Conservation (phyloP, 2,113 vertebrate genomes). For the Todiramphus chloris region DNA sequence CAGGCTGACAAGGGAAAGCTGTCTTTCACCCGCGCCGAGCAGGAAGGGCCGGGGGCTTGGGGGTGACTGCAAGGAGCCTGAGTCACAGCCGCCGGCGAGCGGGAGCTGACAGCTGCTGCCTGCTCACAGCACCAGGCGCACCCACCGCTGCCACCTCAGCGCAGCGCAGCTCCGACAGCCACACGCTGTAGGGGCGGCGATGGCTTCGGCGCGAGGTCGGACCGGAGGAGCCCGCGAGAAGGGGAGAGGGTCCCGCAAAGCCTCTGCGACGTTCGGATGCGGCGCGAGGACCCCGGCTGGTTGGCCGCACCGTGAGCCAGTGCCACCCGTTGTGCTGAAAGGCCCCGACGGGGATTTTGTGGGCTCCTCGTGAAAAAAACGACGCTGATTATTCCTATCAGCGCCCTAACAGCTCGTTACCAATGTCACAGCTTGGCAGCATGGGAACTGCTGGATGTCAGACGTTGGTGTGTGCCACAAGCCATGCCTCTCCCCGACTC, state of each 20-base stretch:
- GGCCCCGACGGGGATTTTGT: not conserved
- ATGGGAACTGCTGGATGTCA: accelerated
- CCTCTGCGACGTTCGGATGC: accelerated
- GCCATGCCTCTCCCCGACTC: not conserved
- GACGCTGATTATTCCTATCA: not conserved
- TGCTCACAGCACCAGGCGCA: not conserved
- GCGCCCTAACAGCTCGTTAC: not conserved
- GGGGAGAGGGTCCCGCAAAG: not conserved
- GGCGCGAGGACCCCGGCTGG: no score
- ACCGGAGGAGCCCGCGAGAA: accelerated
- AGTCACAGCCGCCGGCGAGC: not conserved
- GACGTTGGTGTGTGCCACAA: accelerated
- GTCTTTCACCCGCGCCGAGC: not conserved
- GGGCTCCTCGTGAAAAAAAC: not conserved
- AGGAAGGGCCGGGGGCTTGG: not conserved
- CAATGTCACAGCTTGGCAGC: accelerated
- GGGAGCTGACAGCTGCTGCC: not conserved
- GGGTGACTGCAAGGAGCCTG: not conserved
- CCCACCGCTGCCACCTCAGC: not conserved
- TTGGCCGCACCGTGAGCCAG: not conserved
- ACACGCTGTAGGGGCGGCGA: not conserved
- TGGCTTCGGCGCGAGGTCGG: not conserved
- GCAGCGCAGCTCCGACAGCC: not conserved
- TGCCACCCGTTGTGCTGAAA: not conserved
- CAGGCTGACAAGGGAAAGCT: not conserved